These are phyloP conservation scores for Tortricodes alternella DNA, from an alignment of 2,888 invertebrate genomes.

Conservation along the genomic window DNA sequence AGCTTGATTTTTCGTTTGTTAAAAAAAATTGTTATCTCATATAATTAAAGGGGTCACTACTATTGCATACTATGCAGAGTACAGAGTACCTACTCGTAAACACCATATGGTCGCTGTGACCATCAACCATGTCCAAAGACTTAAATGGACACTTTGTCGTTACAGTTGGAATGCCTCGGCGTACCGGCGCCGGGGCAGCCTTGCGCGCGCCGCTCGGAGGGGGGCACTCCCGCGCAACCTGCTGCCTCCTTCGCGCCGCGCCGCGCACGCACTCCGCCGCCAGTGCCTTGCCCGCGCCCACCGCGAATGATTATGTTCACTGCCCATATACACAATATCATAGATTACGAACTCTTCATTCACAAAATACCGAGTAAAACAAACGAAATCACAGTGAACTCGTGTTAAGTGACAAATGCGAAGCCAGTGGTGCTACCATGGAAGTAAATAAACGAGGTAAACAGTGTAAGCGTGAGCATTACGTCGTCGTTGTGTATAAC, in stretches of 20 bases:
- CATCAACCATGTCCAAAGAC: constrained; percentile 79
- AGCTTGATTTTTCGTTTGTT: too few species aligned
- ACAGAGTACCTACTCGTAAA: too few species aligned
- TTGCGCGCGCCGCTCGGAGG: constrained; percentile 49
- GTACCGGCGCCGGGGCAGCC: constrained; percentile 62
- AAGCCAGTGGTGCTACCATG: constrained; percentile 55
- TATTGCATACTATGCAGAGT: constrained; percentile 62
- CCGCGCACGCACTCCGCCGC: constrained; percentile 43
- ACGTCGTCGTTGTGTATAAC: constrained; percentile 38
- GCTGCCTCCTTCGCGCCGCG: constrained; percentile 65
- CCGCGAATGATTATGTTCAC: constrained; percentile 52
- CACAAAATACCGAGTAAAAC: constrained; percentile 43
- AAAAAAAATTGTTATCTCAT: constrained; percentile 53
- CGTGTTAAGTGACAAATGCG: constrained; percentile 56
- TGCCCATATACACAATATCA: constrained; percentile 40
- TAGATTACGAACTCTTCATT: constrained; percentile 28
- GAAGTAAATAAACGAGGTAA: constrained; percentile 55
- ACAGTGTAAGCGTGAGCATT: constrained; percentile 40
- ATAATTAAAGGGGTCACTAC: constrained; percentile 55
- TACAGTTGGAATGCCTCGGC: constrained; percentile 73
- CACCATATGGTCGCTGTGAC: constrained; percentile 76
- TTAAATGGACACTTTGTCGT: constrained; percentile 81
- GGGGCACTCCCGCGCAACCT: constrained; percentile 63
- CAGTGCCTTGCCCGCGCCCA: constrained; percentile 69
- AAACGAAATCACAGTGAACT: constrained; percentile 48